Evolutionary conservation across 2,113 vertebrate species (phyloP).

Genomic region (Lepus timidus): DNA sequence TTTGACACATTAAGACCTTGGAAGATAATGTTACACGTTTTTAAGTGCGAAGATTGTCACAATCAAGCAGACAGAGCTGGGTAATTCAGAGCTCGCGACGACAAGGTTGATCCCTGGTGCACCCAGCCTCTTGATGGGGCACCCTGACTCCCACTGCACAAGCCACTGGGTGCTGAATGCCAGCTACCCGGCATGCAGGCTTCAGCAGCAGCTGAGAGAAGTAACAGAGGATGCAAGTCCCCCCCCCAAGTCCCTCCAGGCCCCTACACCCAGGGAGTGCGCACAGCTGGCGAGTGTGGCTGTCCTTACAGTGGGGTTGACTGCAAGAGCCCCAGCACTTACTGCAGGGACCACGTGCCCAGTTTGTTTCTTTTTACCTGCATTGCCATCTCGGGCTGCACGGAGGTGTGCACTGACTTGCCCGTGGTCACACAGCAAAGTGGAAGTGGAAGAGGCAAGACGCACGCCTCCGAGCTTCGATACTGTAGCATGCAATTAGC

Average conservation of each 20-base stretch:
- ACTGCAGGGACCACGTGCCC: fast-evolving
- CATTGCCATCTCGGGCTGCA: fast-evolving
- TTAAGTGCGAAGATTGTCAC: constrained; percentile 67
- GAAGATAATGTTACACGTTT: constrained; percentile 23
- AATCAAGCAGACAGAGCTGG: constrained; percentile 67
- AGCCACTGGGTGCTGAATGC: constrained; percentile 7
- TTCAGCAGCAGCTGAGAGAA: neutral
- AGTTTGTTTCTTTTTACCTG: neutral
- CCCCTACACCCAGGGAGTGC: fast-evolving
- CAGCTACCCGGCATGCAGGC: too few species aligned
- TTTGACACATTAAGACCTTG: constrained; percentile 58
- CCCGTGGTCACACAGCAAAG: neutral
- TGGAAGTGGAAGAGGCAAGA: fast-evolving
- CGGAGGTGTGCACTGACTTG: neutral
- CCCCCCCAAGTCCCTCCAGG: neutral
- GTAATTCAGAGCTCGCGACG: constrained; percentile 51
- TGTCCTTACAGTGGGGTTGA: fast-evolving
- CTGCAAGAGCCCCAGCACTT: fast-evolving
- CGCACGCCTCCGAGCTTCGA: neutral
- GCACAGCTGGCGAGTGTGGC: too few species aligned
- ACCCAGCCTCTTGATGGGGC: neutral
- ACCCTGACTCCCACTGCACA: constrained; percentile 9
- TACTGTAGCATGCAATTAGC: fast-evolving
- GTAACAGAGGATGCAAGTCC: neutral
- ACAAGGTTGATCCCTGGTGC: constrained; percentile 25